A percentile compares a stretch with the other conserved stretches of the same genome.
These are phyloP conservation scores for Poeciliopsis infans DNA, from an alignment of 2,797 vertebrate genomes.

Conservation along the genomic window DNA sequence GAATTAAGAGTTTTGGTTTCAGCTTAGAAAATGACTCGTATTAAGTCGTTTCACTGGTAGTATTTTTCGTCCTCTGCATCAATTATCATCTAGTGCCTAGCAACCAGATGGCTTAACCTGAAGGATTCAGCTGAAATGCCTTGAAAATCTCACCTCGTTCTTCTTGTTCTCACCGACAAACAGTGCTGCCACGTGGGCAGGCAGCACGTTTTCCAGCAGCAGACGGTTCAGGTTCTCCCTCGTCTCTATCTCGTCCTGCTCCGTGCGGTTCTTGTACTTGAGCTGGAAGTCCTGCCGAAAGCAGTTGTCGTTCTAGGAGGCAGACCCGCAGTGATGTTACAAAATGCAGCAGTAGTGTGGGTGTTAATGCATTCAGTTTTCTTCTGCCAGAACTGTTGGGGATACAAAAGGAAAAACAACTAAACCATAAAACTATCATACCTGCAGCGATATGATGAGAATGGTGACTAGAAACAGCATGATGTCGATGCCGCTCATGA, in stretches of 20 bases:
- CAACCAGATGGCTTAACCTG: background rate
- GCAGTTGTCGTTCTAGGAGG: conserved; percentile 89
- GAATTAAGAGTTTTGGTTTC: background rate
- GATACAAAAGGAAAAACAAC: background rate
- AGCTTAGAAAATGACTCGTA: background rate
- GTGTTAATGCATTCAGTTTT: background rate
- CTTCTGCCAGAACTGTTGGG: background rate
- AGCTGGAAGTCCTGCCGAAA: conserved; percentile 92
- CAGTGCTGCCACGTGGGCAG: conserved; percentile 92
- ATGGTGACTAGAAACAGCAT: conserved; percentile 91
- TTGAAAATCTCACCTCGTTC: conserved; percentile 86
- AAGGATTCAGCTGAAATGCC: conserved; percentile 1
- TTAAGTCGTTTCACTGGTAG: background rate
- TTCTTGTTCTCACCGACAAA: conserved; percentile 95
- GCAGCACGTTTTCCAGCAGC: conserved; percentile 95
- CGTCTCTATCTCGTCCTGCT: conserved; percentile 96
- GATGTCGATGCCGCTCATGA: conserved; percentile 90
- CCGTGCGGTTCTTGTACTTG: conserved; percentile 95
- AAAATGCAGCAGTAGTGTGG: background rate
- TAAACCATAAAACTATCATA: conserved; percentile 52
- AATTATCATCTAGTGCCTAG: background rate
- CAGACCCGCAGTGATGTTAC: background rate
- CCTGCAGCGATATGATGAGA: conserved; percentile 91
- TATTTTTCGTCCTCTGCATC: conserved; percentile 4
- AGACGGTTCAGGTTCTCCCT: conserved; percentile 97